phyloP scores from a whole-genome alignment of 2,888 invertebrate genomes.

The Axea sp. region DNA sequence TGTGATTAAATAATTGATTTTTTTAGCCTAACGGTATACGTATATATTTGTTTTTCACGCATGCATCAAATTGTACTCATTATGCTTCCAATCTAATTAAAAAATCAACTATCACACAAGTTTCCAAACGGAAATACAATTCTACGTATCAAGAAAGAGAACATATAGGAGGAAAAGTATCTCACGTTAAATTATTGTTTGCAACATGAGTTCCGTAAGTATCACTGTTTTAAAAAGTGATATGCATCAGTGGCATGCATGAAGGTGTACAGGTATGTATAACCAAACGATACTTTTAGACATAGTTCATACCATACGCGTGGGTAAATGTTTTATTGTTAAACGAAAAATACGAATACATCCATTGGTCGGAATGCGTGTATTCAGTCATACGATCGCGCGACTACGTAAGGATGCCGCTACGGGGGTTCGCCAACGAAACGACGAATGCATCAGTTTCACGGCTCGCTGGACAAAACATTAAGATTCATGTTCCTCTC shows the following conservation, averaged over 20 bases:
- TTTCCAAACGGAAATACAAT: too few relatives aligned
- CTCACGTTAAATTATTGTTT: slow-evolving; percentile 45
- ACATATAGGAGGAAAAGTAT: slow-evolving; percentile 27
- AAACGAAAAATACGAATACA: slow-evolving; percentile 54
- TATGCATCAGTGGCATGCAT: slow-evolving; percentile 62
- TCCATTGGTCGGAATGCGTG: slow-evolving; percentile 64
- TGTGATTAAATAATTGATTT: too few relatives aligned
- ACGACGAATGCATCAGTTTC: slow-evolving; percentile 78
- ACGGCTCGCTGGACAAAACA: slow-evolving; percentile 78
- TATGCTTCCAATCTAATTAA: slow-evolving; percentile 20
- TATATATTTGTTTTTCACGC: too few relatives aligned
- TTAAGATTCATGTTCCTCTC: slow-evolving; percentile 75
- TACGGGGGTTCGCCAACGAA: slow-evolving; percentile 68
- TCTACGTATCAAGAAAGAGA: too few relatives aligned
- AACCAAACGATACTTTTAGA: slow-evolving; percentile 64
- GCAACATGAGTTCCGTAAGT: slow-evolving; percentile 44
- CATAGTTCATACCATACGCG: slow-evolving; percentile 67
- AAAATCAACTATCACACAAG: slow-evolving; percentile 14
- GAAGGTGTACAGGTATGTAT: slow-evolving; percentile 64
- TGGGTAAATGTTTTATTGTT: slow-evolving; percentile 76
- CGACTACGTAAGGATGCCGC: slow-evolving; percentile 59
- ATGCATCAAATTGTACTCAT: too few relatives aligned
- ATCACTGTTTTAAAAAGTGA: slow-evolving; percentile 36
- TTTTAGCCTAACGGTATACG: too few relatives aligned
- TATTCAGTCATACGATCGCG: slow-evolving; percentile 56